phyloP scores from a whole-genome alignment of 2,888 invertebrate genomes.

The Celastrina argiolus region DNA sequence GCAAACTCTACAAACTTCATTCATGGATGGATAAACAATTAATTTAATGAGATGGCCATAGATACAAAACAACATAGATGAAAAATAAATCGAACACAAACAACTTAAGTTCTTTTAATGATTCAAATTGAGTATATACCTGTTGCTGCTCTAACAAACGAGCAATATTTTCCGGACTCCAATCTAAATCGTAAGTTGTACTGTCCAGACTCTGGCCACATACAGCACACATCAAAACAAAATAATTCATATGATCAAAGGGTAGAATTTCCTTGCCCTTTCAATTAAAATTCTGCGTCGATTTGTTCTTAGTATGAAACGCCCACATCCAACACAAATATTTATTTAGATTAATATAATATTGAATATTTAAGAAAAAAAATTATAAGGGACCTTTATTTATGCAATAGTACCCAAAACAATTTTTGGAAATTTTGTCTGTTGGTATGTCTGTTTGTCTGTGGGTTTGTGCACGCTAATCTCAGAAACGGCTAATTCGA shows the following conservation, averaged over 20 bases:
- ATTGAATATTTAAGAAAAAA: too few species aligned
- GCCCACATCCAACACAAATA: constrained; percentile 15
- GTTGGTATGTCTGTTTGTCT: too few species aligned
- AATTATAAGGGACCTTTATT: too few species aligned
- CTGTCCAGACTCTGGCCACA: not conserved
- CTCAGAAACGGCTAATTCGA: too few species aligned
- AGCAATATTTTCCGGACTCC: not conserved
- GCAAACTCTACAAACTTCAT: not conserved
- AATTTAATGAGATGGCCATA: not conserved
- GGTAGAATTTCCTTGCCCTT: not conserved
- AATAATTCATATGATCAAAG: not conserved
- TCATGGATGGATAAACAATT: not conserved
- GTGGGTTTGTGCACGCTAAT: too few species aligned
- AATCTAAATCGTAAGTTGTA: not conserved
- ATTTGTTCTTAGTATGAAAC: not conserved
- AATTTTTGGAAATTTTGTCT: too few species aligned
- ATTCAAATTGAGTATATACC: not conserved
- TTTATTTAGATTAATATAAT: too few species aligned
- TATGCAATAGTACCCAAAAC: too few species aligned
- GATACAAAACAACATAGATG: not conserved
- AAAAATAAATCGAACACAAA: not conserved
- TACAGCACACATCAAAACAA: not conserved
- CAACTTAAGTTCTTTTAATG: not conserved
- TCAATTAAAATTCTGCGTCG: constrained; percentile 15
- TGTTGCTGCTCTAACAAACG: not conserved